phyloP scores from a whole-genome alignment of 1,140 invertebrate species.

The Thalassaphorura encarpata region DNA sequence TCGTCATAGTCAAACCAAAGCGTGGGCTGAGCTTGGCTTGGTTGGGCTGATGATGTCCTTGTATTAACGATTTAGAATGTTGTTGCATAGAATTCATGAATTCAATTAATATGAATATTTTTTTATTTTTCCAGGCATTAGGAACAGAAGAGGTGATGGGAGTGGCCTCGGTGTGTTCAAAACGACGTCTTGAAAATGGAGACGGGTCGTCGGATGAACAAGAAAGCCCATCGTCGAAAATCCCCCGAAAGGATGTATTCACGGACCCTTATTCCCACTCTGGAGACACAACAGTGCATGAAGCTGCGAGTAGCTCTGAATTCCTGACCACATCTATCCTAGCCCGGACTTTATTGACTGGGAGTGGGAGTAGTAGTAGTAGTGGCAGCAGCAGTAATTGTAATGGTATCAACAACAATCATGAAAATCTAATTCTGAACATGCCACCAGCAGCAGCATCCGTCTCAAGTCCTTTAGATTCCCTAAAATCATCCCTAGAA shows the following conservation, averaged over 20 bases:
- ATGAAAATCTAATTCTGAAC: neutral
- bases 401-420: neutral
- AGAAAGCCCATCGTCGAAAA: neutral
- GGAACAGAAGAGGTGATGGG: conserved; percentile 21
- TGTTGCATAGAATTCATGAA: no score
- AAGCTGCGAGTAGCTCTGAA: conserved; percentile 23
- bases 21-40: no score
- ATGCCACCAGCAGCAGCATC: neutral
- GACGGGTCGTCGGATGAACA: conserved; percentile 12
- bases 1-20: no score
- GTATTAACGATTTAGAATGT: no score
- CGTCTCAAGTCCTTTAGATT: conserved; percentile 20
- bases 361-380: neutral
- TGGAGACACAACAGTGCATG: conserved; percentile 2
- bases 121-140: neutral
- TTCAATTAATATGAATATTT: no score
- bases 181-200: conserved; percentile 19
- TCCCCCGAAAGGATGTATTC: conserved; percentile 8
- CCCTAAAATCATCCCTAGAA: conserved; percentile 27
- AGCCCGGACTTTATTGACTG: conserved; percentile 25
- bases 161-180: conserved; percentile 26
- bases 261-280: neutral
- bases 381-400: neutral
- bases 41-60: no score
- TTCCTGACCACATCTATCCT: conserved; percentile 31